Conservation (phyloP, 2,888 invertebrate species). For the Meandrusa payeni region DNA sequence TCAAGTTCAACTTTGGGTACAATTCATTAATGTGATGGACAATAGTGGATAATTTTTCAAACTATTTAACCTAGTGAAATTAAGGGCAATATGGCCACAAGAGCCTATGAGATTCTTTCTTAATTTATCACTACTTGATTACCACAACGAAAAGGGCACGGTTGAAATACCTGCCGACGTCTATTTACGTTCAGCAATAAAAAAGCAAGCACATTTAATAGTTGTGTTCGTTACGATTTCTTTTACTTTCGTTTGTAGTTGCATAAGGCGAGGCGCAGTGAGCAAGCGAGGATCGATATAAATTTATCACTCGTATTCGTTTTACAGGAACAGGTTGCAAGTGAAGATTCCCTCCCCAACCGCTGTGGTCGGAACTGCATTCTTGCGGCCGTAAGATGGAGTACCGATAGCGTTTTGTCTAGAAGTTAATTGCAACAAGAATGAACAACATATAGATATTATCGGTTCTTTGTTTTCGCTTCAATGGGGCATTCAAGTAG, state of each 20-base stretch:
- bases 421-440: conserved; percentile 17
- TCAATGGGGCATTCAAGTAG: conserved; percentile 2
- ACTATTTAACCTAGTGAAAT: too few species aligned
- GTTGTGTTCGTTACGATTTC: conserved; percentile 32
- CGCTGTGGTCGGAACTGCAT: conserved; percentile 38
- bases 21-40: too few species aligned
- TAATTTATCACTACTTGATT: too few species aligned
- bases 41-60: too few species aligned
- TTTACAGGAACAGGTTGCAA: conserved; percentile 54
- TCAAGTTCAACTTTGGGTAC: too few species aligned
- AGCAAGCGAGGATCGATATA: conserved; percentile 25
- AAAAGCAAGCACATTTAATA: conserved; percentile 14
- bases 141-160: not conserved
- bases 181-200: conserved; percentile 15
- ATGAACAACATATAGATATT: not conserved
- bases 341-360: conserved; percentile 64
- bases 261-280: conserved; percentile 35
- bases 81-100: too few species aligned
- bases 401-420: conserved; percentile 14
- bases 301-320: conserved; percentile 25
- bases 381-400: conserved; percentile 25
- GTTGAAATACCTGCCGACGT: not conserved
- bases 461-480: conserved; percentile 8
- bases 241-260: conserved; percentile 42
- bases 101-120: too few species aligned